These are phyloP conservation scores for Vireo altiloquus DNA, from an alignment of 2,113 vertebrate species.

Conservation along the genomic window DNA sequence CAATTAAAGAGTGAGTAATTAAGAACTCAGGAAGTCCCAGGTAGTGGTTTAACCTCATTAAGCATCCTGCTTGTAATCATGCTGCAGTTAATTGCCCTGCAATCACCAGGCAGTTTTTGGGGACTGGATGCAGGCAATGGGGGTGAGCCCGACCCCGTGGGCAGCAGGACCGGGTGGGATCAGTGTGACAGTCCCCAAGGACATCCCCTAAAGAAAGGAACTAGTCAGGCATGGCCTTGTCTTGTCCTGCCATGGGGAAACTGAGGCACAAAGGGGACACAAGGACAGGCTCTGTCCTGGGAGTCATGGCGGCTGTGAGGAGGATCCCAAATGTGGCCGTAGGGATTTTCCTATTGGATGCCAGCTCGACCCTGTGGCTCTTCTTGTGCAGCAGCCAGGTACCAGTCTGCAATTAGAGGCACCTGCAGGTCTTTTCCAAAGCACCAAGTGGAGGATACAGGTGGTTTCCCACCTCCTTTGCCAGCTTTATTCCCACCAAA, in stretches of 20 bases:
- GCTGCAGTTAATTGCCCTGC: background rate
- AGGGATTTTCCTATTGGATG: background rate
- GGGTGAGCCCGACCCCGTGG: rapidly evolving
- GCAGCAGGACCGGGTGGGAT: background rate
- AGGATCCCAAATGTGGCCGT: rapidly evolving
- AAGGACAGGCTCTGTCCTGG: background rate
- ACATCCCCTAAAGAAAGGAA: background rate
- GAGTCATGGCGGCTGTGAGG: rapidly evolving
- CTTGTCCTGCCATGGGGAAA: background rate
- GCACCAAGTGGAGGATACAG: background rate
- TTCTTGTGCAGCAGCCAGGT: background rate
- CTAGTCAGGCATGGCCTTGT: background rate
- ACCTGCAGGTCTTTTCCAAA: background rate
- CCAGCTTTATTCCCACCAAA: background rate
- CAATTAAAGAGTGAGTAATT: constrained; percentile 47
- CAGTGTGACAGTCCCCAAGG: background rate
- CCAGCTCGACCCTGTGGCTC: background rate
- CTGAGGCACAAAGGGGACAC: background rate
- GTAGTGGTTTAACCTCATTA: constrained; percentile 46
- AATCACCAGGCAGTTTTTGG: background rate
- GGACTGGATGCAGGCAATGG: background rate
- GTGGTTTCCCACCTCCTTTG: background rate
- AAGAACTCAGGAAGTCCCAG: constrained; percentile 40
- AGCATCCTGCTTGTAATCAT: background rate
- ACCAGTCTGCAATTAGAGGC: background rate